phyloP scores from a whole-genome alignment of 2,113 vertebrate genomes.

The Melanostigma gelatinosum region DNA sequence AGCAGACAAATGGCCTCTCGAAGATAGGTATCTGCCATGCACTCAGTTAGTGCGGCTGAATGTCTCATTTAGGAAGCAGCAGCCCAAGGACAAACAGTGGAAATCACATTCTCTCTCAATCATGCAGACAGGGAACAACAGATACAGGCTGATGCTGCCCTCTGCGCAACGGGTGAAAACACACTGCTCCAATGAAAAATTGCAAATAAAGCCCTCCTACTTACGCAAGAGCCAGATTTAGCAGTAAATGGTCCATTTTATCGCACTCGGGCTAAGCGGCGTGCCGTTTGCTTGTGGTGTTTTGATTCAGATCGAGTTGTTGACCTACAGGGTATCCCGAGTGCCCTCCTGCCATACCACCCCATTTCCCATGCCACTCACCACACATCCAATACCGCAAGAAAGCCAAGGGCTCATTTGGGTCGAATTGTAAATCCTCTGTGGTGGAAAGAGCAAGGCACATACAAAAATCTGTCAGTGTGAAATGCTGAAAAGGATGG shows the following conservation, averaged over 20 bases:
- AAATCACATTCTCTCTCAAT: constrained; percentile 76
- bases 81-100: constrained; percentile 66
- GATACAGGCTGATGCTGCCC: constrained; percentile 48
- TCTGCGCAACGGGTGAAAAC: constrained; percentile 43
- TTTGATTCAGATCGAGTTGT: not conserved
- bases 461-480: constrained; percentile 30
- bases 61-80: constrained; percentile 66
- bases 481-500: constrained; percentile 16
- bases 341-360: not conserved
- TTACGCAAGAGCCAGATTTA: constrained; percentile 38
- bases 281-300: constrained; percentile 4
- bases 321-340: constrained; percentile 5
- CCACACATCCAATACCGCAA: not conserved
- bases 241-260: constrained; percentile 22
- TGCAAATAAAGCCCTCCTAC: constrained; percentile 38
- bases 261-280: not conserved
- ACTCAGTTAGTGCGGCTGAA: constrained; percentile 66
- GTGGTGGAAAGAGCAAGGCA: constrained; percentile 28
- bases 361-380: constrained; percentile 18
- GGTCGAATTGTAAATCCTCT: constrained; percentile 38
- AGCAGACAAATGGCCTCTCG: constrained; percentile 62
- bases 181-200: constrained; percentile 46
- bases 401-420: constrained; percentile 25
- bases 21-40: constrained; percentile 64
- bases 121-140: constrained; percentile 54